A percentile compares a stretch with the other conserved stretches of the same genome.
Evolutionary conservation across 2,888 invertebrate species (phyloP).

Genomic region (Eumerus sabulonum): DNA sequence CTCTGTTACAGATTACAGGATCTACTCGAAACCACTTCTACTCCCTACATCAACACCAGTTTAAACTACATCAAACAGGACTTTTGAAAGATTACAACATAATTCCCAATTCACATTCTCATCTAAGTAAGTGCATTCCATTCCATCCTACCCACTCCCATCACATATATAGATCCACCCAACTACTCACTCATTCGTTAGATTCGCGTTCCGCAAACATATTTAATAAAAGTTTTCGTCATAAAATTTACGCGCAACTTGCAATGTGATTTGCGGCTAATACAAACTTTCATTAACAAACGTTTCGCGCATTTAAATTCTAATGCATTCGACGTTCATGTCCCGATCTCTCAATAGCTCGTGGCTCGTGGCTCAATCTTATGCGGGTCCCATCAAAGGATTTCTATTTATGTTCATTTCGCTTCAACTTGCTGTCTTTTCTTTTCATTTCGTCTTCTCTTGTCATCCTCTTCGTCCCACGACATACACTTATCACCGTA

Average conservation of each 20-base stretch:
- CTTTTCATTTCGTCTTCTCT: too few relatives aligned
- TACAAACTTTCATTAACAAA: constrained; percentile 58
- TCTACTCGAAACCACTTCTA: too few relatives aligned
- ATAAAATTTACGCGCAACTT: constrained; percentile 40
- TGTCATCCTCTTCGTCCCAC: constrained; percentile 28
- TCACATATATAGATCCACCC: too few relatives aligned
- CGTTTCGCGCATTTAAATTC: constrained; percentile 58
- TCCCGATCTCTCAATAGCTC: too few relatives aligned
- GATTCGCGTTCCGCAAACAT: constrained; percentile 15
- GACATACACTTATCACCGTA: constrained; percentile 68
- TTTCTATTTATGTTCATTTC: constrained; percentile 8
- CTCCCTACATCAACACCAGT: too few relatives aligned
- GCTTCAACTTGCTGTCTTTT: background rate
- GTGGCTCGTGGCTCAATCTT: constrained; percentile 6
- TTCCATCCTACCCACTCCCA: background rate
- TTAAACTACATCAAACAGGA: too few relatives aligned
- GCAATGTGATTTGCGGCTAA: constrained; percentile 43
- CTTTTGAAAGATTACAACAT: constrained; percentile 3
- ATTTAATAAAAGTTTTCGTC: constrained; percentile 42
- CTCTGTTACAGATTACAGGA: too few relatives aligned
- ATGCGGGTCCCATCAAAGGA: constrained; percentile 46
- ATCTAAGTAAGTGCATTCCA: constrained; percentile 14
- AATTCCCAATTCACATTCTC: constrained; percentile 3
- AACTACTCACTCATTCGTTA: too few relatives aligned
- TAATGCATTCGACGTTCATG: constrained; percentile 56